phyloP scores from a whole-genome alignment of 2,113 vertebrate genomes.

The Zosterops hypoxanthus region DNA sequence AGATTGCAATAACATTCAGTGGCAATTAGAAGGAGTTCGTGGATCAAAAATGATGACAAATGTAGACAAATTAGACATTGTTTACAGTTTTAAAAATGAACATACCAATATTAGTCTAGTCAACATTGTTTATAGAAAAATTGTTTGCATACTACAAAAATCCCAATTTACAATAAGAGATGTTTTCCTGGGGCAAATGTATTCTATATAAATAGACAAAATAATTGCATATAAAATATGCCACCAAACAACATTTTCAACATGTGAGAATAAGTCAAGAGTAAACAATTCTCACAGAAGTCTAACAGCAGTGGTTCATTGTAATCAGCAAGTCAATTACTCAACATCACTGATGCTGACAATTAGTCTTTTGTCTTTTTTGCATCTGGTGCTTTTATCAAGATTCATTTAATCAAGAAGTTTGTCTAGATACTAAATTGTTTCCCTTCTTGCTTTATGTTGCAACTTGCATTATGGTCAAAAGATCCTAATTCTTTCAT shows the following conservation, averaged over 20 bases:
- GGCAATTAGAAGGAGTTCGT: background rate
- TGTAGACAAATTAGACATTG: background rate
- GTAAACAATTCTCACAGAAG: background rate
- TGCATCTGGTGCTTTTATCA: background rate
- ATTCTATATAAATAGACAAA: background rate
- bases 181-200: background rate
- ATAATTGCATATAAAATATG: background rate
- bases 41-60: background rate
- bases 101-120: background rate
- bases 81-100: background rate
- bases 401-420: slow-evolving; percentile 22
- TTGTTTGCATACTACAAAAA: background rate
- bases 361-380: slow-evolving; percentile 41
- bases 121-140: background rate
- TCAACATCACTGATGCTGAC: background rate
- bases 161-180: background rate
- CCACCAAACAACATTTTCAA: background rate
- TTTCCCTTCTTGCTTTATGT: background rate
- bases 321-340: slow-evolving; percentile 31
- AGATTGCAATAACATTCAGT: background rate
- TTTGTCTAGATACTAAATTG: slow-evolving; percentile 17
- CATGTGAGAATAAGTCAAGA: background rate
- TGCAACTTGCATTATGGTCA: background rate
- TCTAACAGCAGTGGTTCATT: slow-evolving; percentile 7
- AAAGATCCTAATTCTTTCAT: background rate